These are phyloP conservation scores for Alloplasta piceator DNA, from an alignment of 2,888 invertebrate species.

Conservation along the genomic window DNA sequence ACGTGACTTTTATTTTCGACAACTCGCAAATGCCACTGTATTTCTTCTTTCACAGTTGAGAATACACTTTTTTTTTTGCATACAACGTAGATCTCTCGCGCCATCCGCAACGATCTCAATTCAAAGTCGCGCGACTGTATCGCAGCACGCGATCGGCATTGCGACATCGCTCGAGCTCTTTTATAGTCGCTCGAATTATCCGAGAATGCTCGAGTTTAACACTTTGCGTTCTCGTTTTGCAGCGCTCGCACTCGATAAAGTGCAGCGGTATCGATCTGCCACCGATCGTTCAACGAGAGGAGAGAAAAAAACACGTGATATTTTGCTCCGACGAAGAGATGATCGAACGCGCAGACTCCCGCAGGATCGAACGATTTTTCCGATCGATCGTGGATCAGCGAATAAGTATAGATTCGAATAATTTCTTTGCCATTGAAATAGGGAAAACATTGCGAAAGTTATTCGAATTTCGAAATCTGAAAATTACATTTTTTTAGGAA, in stretches of 20 bases:
- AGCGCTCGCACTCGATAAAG: not conserved
- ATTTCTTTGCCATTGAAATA: not conserved
- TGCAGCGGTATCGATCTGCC: constrained; percentile 28
- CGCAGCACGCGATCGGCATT: constrained; percentile 60
- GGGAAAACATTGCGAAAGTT: not conserved
- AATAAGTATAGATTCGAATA: not conserved
- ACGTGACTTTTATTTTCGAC: not conserved
- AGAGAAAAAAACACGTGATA: constrained; percentile 12
- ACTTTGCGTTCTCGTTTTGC: constrained; percentile 15
- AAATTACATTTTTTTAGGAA: too few species aligned
- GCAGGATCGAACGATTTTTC: not conserved
- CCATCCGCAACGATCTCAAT: constrained; percentile 41
- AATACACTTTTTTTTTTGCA: not conserved
- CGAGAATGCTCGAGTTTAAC: constrained; percentile 39
- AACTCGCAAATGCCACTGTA: constrained; percentile 8
- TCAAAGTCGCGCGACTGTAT: constrained; percentile 23
- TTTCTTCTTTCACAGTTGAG: not conserved
- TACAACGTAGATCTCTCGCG: constrained; percentile 32
- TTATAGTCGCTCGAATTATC: constrained; percentile 71
- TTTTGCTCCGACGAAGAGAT: too few species aligned
- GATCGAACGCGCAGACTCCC: too few species aligned
- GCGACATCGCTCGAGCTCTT: constrained; percentile 72
- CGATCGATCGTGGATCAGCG: constrained; percentile 8
- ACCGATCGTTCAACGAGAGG: constrained; percentile 38
- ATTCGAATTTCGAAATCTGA: too few species aligned